Percentiles rank a stretch among this genome's conserved stretches.
phyloP scores from a whole-genome alignment of 2,113 vertebrate species.

The Corapipo altera region DNA sequence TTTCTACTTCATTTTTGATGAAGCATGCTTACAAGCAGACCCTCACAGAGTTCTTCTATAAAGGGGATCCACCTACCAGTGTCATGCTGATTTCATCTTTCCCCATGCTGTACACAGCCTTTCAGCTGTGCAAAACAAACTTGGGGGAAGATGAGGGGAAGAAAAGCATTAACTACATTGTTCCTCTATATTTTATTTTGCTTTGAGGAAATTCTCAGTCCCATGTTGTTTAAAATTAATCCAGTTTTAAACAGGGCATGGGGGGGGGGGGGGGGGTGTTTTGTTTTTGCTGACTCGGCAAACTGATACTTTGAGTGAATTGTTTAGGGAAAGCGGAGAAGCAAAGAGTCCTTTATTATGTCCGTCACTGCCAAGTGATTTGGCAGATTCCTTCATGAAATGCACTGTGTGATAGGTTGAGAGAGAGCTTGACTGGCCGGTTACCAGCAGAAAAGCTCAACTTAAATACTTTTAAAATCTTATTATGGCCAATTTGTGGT shows the following conservation, averaged over 20 bases:
- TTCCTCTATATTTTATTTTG: neutral
- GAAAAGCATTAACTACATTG: neutral
- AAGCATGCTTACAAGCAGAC: neutral
- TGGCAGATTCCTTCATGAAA: conserved; percentile 21
- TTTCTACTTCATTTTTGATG: neutral
- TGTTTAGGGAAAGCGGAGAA: neutral
- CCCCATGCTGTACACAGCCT: neutral
- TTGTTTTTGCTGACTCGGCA: conserved; percentile 18
- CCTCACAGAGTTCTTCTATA: neutral
- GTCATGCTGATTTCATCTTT: neutral
- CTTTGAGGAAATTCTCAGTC: neutral
- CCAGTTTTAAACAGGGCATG: neutral
- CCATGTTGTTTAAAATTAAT: neutral
- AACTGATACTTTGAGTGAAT: conserved; percentile 17
- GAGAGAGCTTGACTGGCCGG: neutral
- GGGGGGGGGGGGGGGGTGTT: neutral
- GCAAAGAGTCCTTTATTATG: conserved; percentile 6
- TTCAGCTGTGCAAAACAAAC: neutral
- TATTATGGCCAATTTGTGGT: conserved; percentile 14
- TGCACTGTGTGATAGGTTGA: neutral
- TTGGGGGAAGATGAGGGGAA: neutral
- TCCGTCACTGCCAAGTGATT: neutral
- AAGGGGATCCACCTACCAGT: neutral
- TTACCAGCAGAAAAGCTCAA: conserved; percentile 33
- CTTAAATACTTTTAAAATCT: conserved; percentile 37